Base-by-base conservation (phyloP, 2,888 invertebrate species). In the Amphipoea lucens region DNA sequence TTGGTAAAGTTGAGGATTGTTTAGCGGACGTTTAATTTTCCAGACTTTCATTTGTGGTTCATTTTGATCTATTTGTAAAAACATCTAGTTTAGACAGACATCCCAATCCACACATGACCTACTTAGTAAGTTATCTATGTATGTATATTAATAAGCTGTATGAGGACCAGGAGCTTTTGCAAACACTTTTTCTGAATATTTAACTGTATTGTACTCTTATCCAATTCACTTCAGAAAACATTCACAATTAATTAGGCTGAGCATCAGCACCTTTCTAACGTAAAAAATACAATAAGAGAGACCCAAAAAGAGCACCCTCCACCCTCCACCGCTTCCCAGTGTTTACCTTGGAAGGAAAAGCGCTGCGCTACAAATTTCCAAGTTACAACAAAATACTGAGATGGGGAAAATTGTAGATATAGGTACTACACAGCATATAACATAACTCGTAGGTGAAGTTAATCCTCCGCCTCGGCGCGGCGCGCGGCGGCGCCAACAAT, bases 401-500 rank as follows among this genome's bases (percentile, higher is more conserved):
- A 29, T 45, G 36, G 14, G 36, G 6, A 29, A 81, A 23, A 60
- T 51, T 62, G 9, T 29, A 29, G 14, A 60, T 23, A 14, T 9
- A 40, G 0, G 11, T 1, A 54, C 17, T 48, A 48, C 40, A 12
- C 2, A 48, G 20, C 4, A 57, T 12, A 29, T 48, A 42, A 40
- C 5, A 54, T 23, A 40, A 57, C 23, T n/a, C 63, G 68, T 40
- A 29, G 20, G n/a, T 45, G 51, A 42, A 54, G n/a, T 74, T 51
- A 67, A 62, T 70, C 62, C 29, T 40, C 7, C 12, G 40, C 6
- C 17, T 17, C 20, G 20, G 20, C 20, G 23, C 57, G 57, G 57
- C 54, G 14, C 48, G 20, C 54, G 54, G 20, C 42, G 74, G 79
- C 74, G 84, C 57, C 63, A 70, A 75, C 83, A 75, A 67, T 67